Conservation (phyloP, 1,140 invertebrate genomes). For the Helicoverpa zea region DNA sequence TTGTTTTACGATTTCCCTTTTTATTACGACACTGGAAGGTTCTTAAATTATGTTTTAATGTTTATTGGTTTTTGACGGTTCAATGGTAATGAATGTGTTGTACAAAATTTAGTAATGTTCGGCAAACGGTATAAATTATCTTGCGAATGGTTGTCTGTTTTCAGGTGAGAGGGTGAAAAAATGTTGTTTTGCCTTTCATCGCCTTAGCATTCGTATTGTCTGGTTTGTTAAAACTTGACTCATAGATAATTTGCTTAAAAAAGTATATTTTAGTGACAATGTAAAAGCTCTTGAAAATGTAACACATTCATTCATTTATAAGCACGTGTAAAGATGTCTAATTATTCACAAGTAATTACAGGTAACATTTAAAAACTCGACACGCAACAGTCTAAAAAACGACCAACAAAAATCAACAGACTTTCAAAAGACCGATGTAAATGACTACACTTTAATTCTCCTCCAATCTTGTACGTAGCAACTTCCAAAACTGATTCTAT, state of each 20-base stretch:
- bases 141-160: not conserved
- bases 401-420: not conserved
- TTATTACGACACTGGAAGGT: constrained; percentile 10
- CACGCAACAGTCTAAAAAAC: not conserved
- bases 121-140: constrained; percentile 17
- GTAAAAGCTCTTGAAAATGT: too few relatives aligned
- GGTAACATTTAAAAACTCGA: not conserved
- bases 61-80: constrained; percentile 11
- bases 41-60: constrained; percentile 32
- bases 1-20: constrained; percentile 21
- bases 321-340: too few relatives aligned
- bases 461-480: constrained; percentile 1
- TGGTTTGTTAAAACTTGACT: too few relatives aligned
- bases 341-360: too few relatives aligned
- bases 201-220: too few relatives aligned
- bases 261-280: too few relatives aligned
- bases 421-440: not conserved
- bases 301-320: too few relatives aligned
- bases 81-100: constrained; percentile 8
- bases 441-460: not conserved
- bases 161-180: not conserved
- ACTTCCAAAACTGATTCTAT: constrained; percentile 38
- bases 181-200: not conserved
- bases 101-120: not conserved
- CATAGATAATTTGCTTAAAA: too few relatives aligned